Conservation (phyloP, 2,888 invertebrate genomes). For the Pseudococcus jackbeardsleyi region DNA sequence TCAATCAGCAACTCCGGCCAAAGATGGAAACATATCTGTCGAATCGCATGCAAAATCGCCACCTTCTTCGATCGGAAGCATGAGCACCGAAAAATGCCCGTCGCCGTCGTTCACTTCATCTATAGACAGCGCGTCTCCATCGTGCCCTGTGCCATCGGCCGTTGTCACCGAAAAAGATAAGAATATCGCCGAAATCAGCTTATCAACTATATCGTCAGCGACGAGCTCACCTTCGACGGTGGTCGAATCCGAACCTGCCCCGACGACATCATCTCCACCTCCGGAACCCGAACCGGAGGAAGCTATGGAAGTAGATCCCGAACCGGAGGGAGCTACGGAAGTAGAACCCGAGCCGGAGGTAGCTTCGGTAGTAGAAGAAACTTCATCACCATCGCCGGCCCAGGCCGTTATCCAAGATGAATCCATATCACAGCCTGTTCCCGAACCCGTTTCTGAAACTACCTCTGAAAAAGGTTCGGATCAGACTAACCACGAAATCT, state of each 20-base stretch:
- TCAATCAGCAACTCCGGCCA: neutral
- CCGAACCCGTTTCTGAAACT: neutral
- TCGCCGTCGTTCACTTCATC: neutral
- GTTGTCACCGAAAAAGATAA: neutral
- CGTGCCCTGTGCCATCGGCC: neutral
- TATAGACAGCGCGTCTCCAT: neutral
- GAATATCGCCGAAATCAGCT: neutral
- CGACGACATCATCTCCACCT: neutral
- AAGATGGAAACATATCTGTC: neutral
- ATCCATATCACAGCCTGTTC: neutral
- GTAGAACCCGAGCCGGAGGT: too few relatives aligned
- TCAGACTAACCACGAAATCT: too few relatives aligned
- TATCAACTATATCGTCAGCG: neutral
- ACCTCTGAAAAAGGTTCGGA: too few relatives aligned
- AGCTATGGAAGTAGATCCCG: too few relatives aligned
- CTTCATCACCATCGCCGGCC: neutral
- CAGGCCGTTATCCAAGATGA: neutral
- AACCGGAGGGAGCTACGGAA: neutral
- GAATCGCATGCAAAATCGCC: neutral
- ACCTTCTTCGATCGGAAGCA: neutral
- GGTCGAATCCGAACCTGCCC: too few relatives aligned
- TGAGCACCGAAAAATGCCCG: neutral
- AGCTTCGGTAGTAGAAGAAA: too few relatives aligned
- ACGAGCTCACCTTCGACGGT: neutral
- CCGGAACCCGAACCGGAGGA: neutral